Evolutionary conservation across 2,888 invertebrate genomes (phyloP), one percentile per base, ranked within the genome.

Genomic region (Heteromurus nitidus): DNA sequence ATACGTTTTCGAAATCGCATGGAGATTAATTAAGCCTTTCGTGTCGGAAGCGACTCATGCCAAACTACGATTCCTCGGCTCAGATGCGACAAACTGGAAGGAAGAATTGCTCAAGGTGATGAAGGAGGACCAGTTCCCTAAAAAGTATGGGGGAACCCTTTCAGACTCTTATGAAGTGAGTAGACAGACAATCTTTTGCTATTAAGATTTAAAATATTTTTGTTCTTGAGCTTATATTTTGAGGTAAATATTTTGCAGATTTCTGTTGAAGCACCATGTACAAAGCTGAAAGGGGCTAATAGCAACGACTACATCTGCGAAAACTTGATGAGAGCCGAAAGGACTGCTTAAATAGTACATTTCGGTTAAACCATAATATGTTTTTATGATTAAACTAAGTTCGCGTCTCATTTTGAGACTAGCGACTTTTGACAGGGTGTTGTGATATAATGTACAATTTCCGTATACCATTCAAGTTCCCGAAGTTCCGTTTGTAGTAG

Each of bases 1-100:
- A 2, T 74, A 67, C 13, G 47, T 74, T n/a, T 80, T 80, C 53
- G 60, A 68, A 30, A 55, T 80, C n/a, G 30, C 47, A 1, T 80
- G 80, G 80, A 80, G 28, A 47, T 58, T 80, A 18, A 67, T 80
- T 16, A 65, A 67, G 28, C 80, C 80, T 5, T 55, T 73, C 26
- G 31, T 80, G 11, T 67, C 73, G 2, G 20, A 65, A 18, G 44
- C 20, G n/a, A 80, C 80, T 13, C 74, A 68, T 24, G n/a, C 53
- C n/a, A 80, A 80, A 22, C 68, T 80, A 18, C 44, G 13, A 1
- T 80, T 80, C 22, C 47, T 80, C 5, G 70, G 70, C 7, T 22
- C 22, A 1, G 67, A 80, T 18, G 0, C 1, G 3, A n/a, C 13
- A 42, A 31, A 16, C 2, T 80, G 80, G 80, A 67, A 44, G 26